These are phyloP conservation scores for Aptenodytes forsteri DNA, from an alignment of 2,113 vertebrate species.

Conservation along the genomic window DNA sequence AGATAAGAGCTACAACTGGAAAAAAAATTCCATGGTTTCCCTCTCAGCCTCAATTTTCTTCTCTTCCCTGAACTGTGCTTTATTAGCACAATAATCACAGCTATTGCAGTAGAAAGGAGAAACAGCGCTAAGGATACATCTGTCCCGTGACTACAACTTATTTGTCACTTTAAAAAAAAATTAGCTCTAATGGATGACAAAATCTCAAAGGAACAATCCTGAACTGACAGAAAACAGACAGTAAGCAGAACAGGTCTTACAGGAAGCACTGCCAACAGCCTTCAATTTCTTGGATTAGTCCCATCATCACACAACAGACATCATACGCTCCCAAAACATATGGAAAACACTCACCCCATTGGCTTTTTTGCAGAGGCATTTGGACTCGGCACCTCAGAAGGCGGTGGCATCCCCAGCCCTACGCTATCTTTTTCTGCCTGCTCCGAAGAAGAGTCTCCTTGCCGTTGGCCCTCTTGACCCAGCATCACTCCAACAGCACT, in stretches of 20 bases:
- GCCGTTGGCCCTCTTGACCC: constrained; percentile 11
- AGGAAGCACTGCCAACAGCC: neutral
- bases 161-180: neutral
- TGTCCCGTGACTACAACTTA: neutral
- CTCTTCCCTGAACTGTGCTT: neutral
- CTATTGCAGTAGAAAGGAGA: neutral
- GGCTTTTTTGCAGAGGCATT: constrained; percentile 61
- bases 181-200: neutral
- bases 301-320: neutral
- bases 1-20: neutral
- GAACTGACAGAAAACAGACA: neutral
- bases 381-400: constrained; percentile 34
- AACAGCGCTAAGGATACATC: neutral
- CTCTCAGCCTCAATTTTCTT: neutral
- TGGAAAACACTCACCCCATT: constrained; percentile 65
- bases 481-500: neutral
- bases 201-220: neutral
- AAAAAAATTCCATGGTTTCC: neutral
- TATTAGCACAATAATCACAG: neutral
- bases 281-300: neutral
- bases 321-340: neutral
- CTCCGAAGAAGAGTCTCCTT: constrained; percentile 30
- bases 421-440: constrained; percentile 49
- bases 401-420: neutral
- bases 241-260: neutral